Evolutionary conservation across 2,888 invertebrate species (phyloP).

Genomic region (Melikaiella ostensackeni): DNA sequence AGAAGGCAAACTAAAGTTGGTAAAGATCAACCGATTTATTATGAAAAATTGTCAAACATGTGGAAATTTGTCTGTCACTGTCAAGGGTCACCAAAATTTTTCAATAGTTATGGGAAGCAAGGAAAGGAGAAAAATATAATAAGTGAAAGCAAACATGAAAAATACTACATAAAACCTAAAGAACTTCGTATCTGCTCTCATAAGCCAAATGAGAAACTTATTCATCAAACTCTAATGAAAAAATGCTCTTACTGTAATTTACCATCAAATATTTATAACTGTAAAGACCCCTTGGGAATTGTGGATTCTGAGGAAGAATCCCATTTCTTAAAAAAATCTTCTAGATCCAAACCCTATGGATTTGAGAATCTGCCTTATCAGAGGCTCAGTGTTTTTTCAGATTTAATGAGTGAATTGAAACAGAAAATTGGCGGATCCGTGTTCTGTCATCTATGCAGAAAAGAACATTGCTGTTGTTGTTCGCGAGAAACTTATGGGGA

Average conservation of each 20-base stretch:
- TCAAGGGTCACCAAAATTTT: not conserved
- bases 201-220: not conserved
- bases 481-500: not conserved
- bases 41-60: too few species aligned
- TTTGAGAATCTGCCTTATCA: conserved; percentile 64
- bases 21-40: too few species aligned
- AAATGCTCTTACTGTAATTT: conserved; percentile 60
- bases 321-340: not conserved
- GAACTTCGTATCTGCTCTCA: not conserved
- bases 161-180: not conserved
- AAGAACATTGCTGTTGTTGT: conserved; percentile 54
- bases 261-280: conserved; percentile 58
- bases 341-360: conserved; percentile 50
- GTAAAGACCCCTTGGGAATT: conserved; percentile 49
- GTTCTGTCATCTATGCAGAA: conserved; percentile 59
- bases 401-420: conserved; percentile 67
- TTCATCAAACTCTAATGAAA: conserved; percentile 49
- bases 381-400: conserved; percentile 61
- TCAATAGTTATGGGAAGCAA: not conserved
- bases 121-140: not conserved
- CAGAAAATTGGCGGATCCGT: conserved; percentile 62
- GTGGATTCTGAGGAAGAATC: conserved; percentile 42
- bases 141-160: not conserved
- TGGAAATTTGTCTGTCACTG: not conserved
- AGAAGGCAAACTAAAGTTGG: not conserved